Evolutionary conservation across 2,888 invertebrate genomes (phyloP), one percentile per base, ranked within the genome.

Genomic region (Syritta pipiens): DNA sequence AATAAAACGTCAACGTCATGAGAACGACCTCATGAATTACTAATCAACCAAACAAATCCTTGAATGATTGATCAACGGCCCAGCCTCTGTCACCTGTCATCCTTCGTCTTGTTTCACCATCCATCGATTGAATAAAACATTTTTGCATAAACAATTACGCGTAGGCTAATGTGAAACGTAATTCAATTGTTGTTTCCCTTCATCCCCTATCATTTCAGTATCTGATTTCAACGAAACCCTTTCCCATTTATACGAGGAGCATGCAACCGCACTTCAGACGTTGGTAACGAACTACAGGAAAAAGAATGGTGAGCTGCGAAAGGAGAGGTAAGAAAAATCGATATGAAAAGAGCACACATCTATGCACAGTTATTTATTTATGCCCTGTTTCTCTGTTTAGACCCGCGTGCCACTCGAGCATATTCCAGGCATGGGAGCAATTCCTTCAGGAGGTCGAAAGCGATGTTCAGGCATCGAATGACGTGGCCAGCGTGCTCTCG

Each of bases 401-500:
- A 89, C 94, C 95, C 75, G 92, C 94, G 75, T 95, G 94, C 85
- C 93, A 94, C 60, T 92, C 93, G 89, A 93, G 94, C 42, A 91
- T 97, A 85, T 96, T 96, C 89, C 94, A 96, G 87, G 94, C 95
- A 74, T 97, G 97, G 97, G 97, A 97, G 89, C 94, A 94, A 79
- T 91, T 97, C 74, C 92, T 97, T 72, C 96, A 96, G 87, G 96
- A 97, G 88, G 95, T 96, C 77, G 97, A 97, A 89, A 94, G 95
- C 32, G 96, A 97, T 87, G 95, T 96, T 14, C 92, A 95, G 86
- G 93, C 95, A 44, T 94, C 95, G 89, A 93, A 94, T 85, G 96
- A 96, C 86, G 93, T 97, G 81, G 94, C 96, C 5, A 92, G 93
- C 26, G 93, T 95, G 22, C 90, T 97, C 69, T 94, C 93, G 68